Evolutionary conservation across 2,797 vertebrate genomes (phyloP), one percentile per base, ranked within the genome.

Genomic region (Oophaga sylvatica): DNA sequence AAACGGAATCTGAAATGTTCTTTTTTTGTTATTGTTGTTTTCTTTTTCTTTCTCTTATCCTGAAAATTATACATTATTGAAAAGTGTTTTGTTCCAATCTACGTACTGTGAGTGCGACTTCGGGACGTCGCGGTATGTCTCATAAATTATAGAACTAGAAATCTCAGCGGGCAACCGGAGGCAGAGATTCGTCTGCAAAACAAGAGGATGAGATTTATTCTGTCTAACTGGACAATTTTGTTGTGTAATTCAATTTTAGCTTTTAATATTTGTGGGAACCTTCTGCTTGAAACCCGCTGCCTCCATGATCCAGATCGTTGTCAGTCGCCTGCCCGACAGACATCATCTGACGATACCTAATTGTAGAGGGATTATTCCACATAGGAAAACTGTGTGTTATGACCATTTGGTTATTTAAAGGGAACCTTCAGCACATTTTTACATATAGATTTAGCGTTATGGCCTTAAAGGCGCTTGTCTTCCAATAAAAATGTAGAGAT

Each of bases 81-180:
- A 48, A 41, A 19, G 31, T 35, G 17, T 41, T 71, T 71, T 68
- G 26, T 6, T 31, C 29, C 29, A 68, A 29, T 31, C 15, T 29
- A 71, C 17, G 35, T 9, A 9, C 16, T 11, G 35, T 3, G 31
- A 35, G 7, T 41, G 35, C 13, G 68, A 71, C 68, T 71, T 17
- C 16, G 35, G 35, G 35, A 35, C 70, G 41, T 11, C 20, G 12
- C 13, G 41, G 41, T 1, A 4, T 3, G 22, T 6, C 10, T 26
- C 10, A n/a, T 75, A 75, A 48, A 48, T 75, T 75, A 75, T 75
- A n/a, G 71, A 53, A 48, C 71, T 75, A n/a, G 71, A 75, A 75
- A 20, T 75, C 41, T 75, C 71, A 75, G 71, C 71, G 48, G 48
- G 71, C 20, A 13, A 11, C 71, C 13, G 71, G 45, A 48, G 71